Evolutionary conservation across 35 echinoderm and acorn worm genomes (phyloP).

Genomic region (Lytechinus pictus): DNA sequence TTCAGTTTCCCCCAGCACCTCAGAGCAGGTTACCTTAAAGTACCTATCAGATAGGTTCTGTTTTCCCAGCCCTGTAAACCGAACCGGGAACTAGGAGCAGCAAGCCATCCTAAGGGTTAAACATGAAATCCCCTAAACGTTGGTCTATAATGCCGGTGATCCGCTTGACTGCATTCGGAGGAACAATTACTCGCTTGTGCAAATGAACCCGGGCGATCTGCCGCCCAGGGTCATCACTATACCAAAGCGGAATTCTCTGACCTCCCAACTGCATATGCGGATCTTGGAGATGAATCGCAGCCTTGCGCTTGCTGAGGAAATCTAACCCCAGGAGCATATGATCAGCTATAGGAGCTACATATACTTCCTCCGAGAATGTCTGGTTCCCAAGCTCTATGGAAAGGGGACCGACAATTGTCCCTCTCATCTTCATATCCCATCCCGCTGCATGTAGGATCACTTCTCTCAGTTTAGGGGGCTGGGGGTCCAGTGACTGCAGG

Average conservation of each 20-base stretch:
- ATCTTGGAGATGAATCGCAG: constrained; percentile 17
- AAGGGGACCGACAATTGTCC: constrained; percentile 42
- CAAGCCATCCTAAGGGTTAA: not conserved
- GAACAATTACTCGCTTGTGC: constrained; percentile 24
- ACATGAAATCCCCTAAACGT: not conserved
- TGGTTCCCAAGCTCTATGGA: constrained; percentile 18
- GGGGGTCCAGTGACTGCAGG: not conserved
- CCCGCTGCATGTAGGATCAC: constrained; percentile 46
- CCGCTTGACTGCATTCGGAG: constrained; percentile 28
- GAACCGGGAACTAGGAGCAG: not conserved
- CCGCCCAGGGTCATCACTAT: not conserved
- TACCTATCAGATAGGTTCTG: not conserved
- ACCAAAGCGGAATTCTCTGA: not conserved
- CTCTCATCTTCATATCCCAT: constrained; percentile 57
- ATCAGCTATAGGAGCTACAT: constrained; percentile 69
- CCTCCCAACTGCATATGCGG: constrained; percentile 7
- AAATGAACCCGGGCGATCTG: constrained; percentile 28
- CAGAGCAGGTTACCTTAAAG: not conserved
- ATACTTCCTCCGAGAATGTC: constrained; percentile 13
- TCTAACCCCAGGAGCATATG: constrained; percentile 69
- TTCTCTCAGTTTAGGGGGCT: not conserved
- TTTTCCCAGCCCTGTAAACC: constrained; percentile 2
- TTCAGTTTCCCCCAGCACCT: not conserved
- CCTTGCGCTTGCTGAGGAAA: constrained; percentile 40
- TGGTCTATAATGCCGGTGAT: not conserved